These are phyloP conservation scores for Zapornia atra DNA, from an alignment of 2,113 vertebrate species.

Conservation along the genomic window DNA sequence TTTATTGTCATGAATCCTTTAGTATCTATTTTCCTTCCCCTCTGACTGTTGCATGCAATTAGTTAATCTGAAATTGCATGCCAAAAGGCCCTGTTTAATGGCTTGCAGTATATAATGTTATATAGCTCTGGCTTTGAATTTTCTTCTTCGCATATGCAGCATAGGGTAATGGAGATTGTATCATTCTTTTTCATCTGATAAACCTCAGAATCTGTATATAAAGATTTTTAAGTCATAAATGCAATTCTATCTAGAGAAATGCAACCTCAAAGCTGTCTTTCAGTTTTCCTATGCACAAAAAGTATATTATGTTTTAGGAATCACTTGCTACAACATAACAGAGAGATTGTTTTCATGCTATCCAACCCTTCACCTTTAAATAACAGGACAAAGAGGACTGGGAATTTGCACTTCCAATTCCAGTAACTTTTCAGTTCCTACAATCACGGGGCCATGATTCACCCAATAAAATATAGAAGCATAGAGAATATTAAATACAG, in stretches of 20 bases:
- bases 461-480: neutral
- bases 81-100: neutral
- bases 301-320: neutral
- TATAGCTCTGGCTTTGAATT: neutral
- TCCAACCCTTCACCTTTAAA: neutral
- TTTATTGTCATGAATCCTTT: neutral
- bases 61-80: constrained; percentile 6
- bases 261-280: neutral
- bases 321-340: neutral
- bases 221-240: neutral
- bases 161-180: neutral
- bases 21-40: neutral
- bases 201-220: neutral
- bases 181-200: constrained; percentile 1
- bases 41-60: neutral
- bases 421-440: neutral
- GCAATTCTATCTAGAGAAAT: neutral
- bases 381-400: neutral
- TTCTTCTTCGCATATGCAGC: neutral
- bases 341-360: neutral
- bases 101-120: neutral
- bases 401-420: neutral
- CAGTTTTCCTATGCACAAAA: neutral
- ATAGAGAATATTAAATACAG: neutral
- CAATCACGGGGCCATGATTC: neutral